Base-by-base conservation (phyloP, 1,140 invertebrate species). In the Cyclargus thomasi region DNA sequence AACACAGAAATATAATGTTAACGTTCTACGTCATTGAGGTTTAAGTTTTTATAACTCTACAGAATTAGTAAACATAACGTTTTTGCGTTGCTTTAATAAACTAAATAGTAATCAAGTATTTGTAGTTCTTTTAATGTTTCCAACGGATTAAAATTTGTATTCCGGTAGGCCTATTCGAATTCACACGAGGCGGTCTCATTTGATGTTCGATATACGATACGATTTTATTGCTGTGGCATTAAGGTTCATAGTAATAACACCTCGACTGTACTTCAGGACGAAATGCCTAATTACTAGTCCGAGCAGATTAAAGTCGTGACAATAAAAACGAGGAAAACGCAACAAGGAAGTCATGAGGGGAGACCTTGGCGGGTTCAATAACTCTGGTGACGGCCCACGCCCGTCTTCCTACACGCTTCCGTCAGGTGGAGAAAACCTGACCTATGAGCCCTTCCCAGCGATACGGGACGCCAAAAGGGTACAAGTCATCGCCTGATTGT, bases 321-420 rank as follows among this genome's bases (percentile, higher is more conserved):
- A 59, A 59, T 67, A 67, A 62, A 67, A 67, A 67, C 65, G 22
- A 67, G 65, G 65, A 67, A 67, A 36, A 67, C 35, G 22, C 55
- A 14, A 29, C 55, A 36, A 81, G 81, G 83, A 83, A 85, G 76
- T 74, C 53, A 64, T 68, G 57, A n/a, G n/a, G n/a, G n/a, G 53
- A 36, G 67, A 76, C 81, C 81, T 83, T 82, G 77, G 67, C 62
- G 70, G 78, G 83, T 85, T 85, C 81, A 83, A 81, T 78, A 80
- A 70, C 82, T 74, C 75, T 71, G 72, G 68, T 71, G 76, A 82
- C 74, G 76, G 77, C 73, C 74, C 71, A 73, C 79, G 73, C 70
- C 73, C 68, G 74, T 76, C 74, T 75, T 70, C 74, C 77, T 74
- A 72, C 70, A 71, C 70, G 57, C 77, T 82, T 84, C 79, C 82